Evolutionary conservation across 1,140 invertebrate species (phyloP), one percentile per base, ranked within the genome.

Genomic region (Drosophila eugracilis): DNA sequence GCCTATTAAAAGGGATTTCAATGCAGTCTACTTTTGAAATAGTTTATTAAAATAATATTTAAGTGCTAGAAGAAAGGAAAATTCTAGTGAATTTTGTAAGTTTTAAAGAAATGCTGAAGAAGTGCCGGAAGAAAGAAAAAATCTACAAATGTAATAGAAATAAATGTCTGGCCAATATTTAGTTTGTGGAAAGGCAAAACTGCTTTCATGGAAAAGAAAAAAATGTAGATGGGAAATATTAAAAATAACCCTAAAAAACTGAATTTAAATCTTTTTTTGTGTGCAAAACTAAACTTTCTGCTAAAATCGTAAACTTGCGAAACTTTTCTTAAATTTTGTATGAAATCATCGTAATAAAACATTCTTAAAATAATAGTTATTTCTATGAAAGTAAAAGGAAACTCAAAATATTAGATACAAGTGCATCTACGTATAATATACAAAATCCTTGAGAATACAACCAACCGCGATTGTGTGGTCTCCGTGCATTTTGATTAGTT

Each of bases 1-100:
- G 92, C 96, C 97, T 97, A 94, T 85, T 96, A 63, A 47, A 42
- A 28, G 21, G 44, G 36, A 37, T 45, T 30, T 26, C 17, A 24
- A 28, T 30, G 4, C 39, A 2, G 15, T 28, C n/a, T 4, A 14
- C 24, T 42, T 14, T 3, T 34, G 32, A 34, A 19, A 36, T 37
- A 45, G 21, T 30, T 26, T n/a, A n/a, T 32, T 49, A 30, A 75
- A 49, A 0, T 10, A 47, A 47, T 47, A 60, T 19, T 21, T 26
- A 21, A 49, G n/a, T 22, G 22, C 32, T 19, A n/a, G 36, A 47
- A 24, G 24, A 45, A 55, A 15, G 15, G 10, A 39, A 52, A 42
- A 19, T 22, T 37, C 6, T 9, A 30, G n/a, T n/a, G n/a, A n/a
- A n/a, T n/a, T n/a, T n/a, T n/a, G n/a, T n/a, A n/a, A n/a, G n/a